phyloP scores from a whole-genome alignment of 2,113 vertebrate species.

The Panthera leo region DNA sequence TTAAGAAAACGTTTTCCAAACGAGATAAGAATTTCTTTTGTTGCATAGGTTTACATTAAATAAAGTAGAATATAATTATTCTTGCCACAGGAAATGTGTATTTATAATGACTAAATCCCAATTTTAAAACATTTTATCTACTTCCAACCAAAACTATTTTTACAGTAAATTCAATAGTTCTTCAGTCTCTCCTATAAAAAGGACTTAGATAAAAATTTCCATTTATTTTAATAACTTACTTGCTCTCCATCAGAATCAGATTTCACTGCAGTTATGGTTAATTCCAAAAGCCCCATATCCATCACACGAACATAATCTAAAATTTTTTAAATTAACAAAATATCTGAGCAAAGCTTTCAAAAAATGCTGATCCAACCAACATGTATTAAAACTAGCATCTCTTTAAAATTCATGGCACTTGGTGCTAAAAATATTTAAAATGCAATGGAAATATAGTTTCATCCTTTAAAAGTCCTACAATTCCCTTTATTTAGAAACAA shows the following conservation, averaged over 20 bases:
- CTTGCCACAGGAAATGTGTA: background rate
- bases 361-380: constrained; percentile 1
- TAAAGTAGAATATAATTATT: background rate
- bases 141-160: constrained; percentile 45
- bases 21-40: background rate
- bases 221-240: constrained; percentile 84
- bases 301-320: constrained; percentile 98
- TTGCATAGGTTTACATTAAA: background rate
- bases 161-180: background rate
- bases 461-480: background rate
- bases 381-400: constrained; percentile 7
- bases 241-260: constrained; percentile 89
- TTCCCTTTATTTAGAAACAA: constrained; percentile 31
- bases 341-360: constrained; percentile 1
- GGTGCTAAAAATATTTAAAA: background rate
- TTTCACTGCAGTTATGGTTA: constrained; percentile 95
- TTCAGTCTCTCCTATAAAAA: background rate
- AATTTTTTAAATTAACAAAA: constrained; percentile 48
- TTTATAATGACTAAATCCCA: background rate
- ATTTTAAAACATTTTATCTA: constrained; percentile 29
- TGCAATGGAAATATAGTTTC: background rate
- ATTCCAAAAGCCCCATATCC: constrained; percentile 96
- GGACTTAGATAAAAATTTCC: background rate
- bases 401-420: background rate
- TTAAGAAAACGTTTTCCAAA: background rate